Evolutionary conservation across 2,888 invertebrate genomes (phyloP).

Genomic region (Tetropium fuscum): DNA sequence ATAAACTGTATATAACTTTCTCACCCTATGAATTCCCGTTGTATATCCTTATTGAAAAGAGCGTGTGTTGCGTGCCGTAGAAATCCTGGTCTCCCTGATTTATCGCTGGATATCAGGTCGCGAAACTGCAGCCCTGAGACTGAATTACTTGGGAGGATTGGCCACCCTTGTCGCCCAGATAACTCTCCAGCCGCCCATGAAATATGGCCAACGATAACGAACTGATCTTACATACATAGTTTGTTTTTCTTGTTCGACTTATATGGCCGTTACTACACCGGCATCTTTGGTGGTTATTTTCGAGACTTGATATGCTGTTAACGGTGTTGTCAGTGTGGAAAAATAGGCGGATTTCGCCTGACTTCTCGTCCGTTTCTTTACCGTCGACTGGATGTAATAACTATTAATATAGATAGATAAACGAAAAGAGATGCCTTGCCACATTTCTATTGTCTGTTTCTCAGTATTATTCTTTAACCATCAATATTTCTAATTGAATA

Average conservation of each 20-base stretch:
- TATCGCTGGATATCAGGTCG: conserved; percentile 37
- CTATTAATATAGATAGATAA: conserved; percentile 15
- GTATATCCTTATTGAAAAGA: conserved; percentile 33
- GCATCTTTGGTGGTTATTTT: conserved; percentile 22
- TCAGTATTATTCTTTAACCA: too few relatives aligned
- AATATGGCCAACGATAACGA: conserved; percentile 43
- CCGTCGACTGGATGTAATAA: neutral
- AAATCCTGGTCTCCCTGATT: conserved; percentile 34
- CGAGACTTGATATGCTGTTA: conserved; percentile 24
- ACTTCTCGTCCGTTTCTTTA: conserved; percentile 3
- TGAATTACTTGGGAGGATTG: conserved; percentile 37
- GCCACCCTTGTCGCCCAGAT: conserved; percentile 21
- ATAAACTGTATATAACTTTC: conserved; percentile 27
- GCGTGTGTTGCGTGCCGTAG: conserved; percentile 41
- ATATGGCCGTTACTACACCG: conserved; percentile 20
- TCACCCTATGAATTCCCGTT: conserved; percentile 29
- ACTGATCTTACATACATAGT: conserved; percentile 38
- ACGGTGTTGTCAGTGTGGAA: conserved; percentile 26
- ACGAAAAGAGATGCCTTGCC: too few relatives aligned
- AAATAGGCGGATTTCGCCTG: neutral
- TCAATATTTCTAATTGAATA: too few relatives aligned
- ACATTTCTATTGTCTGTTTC: too few relatives aligned
- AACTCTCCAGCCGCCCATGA: conserved; percentile 37
- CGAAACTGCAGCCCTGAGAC: conserved; percentile 33
- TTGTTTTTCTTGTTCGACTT: conserved; percentile 27